Base-by-base conservation (phyloP, 2,888 invertebrate genomes). In the Apamea sordens region DNA sequence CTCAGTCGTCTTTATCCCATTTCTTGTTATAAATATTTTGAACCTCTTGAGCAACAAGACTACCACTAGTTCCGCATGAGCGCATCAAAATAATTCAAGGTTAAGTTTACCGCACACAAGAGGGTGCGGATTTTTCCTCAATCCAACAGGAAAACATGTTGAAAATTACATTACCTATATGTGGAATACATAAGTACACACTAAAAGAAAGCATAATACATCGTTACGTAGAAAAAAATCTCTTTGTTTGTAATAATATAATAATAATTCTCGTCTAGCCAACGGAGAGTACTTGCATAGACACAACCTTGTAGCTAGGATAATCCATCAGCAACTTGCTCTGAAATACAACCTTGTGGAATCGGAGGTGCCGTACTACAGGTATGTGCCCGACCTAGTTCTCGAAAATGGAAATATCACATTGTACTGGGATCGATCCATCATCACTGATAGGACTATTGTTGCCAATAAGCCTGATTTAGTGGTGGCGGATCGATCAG, bases 41-140 rank as follows among this genome's bases (percentile, higher is more conserved):
- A 64, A 67, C 11, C 36, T 53, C n/a, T 50, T 44, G 53, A 69
- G 68, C 13, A 36, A 21, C 36, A 50, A 69, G n/a, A 61, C n/a
- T n/a, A 50, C 47, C 15, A 47, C 68, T 59, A 79, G 47, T 80
- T 73, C 56, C 63, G 73, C 80, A 44, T 15, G 72, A 80, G 53
- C 8, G 21, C 56, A 21, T 32, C 61, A 69, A 77, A 80, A 84
- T 82, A 82, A 79, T 84, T 80, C 73, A 84, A 84, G 82, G 84
- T 79, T 84, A 79, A 73, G 68, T 64, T 69, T 73, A 64, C 63
- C 72, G 59, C 50, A 68, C 72, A 79, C 63, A 77, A 68, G 83
- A 77, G 67, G 78, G 61, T 77, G 68, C 63, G 80, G 28, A 63
- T 56, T 73, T 82, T 84, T 69, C 80, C 68, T 53, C 59, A 64